A percentile compares a stretch with the other conserved stretches of the same genome.
phyloP scores from a whole-genome alignment of 2,888 invertebrate genomes.

The Drosophila ezoana region DNA sequence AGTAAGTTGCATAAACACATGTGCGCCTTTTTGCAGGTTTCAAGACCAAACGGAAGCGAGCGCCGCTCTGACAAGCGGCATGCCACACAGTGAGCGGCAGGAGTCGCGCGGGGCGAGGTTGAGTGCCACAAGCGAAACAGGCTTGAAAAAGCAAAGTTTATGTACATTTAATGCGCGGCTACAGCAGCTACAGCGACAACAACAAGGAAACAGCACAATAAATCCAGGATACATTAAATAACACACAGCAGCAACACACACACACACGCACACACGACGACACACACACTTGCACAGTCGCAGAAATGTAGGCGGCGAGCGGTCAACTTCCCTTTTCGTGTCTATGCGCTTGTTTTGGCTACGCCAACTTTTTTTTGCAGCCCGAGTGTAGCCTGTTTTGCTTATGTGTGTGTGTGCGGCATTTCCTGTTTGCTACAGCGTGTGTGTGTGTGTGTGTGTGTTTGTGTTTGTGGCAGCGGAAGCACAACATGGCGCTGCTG shows the following conservation, averaged over 20 bases:
- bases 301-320: slow-evolving; percentile 56
- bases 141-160: slow-evolving; percentile 59
- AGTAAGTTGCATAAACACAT: slow-evolving; percentile 49
- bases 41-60: slow-evolving; percentile 73
- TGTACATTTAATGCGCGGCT: slow-evolving; percentile 70
- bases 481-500: slow-evolving; percentile 67
- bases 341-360: slow-evolving; percentile 69
- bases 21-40: slow-evolving; percentile 66
- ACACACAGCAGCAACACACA: slow-evolving; percentile 49
- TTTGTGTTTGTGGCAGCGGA: slow-evolving; percentile 52
- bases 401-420: slow-evolving; percentile 22
- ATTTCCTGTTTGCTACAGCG: slow-evolving; percentile 48
- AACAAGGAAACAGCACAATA: slow-evolving; percentile 75
- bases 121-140: slow-evolving; percentile 11
- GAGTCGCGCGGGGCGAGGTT: neutral
- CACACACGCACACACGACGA: slow-evolving; percentile 4
- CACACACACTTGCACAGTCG: slow-evolving; percentile 19
- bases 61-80: slow-evolving; percentile 57
- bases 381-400: slow-evolving; percentile 14
- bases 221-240: slow-evolving; percentile 82
- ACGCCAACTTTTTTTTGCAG: slow-evolving; percentile 52
- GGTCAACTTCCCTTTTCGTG: slow-evolving; percentile 79
- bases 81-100: slow-evolving; percentile 31
- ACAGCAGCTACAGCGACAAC: slow-evolving; percentile 54
- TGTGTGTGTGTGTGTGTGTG: slow-evolving; percentile 27